phyloP scores from a whole-genome alignment of 2,113 vertebrate species.

The Hepsetus odoe region DNA sequence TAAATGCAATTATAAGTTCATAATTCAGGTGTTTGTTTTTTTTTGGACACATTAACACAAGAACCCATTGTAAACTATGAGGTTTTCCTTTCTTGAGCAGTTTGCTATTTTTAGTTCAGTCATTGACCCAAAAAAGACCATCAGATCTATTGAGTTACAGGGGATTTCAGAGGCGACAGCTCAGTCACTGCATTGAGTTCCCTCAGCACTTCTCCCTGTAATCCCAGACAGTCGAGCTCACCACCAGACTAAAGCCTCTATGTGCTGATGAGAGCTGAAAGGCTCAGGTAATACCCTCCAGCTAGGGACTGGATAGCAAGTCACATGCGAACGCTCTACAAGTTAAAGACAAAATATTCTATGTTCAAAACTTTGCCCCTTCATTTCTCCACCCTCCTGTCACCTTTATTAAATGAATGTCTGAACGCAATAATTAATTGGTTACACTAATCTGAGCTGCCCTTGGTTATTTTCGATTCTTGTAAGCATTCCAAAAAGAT shows the following conservation, averaged over 20 bases:
- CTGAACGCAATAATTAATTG: too few species aligned
- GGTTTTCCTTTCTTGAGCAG: background rate
- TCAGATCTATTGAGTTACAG: background rate
- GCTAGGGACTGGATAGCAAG: background rate
- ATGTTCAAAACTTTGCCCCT: background rate
- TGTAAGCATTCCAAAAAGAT: too few species aligned
- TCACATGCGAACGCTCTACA: background rate
- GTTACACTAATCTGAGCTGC: too few species aligned
- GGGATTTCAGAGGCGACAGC: conserved; percentile 7
- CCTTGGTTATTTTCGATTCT: too few species aligned
- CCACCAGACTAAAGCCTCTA: background rate
- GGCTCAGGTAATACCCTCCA: conserved; percentile 1
- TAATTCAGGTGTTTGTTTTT: background rate
- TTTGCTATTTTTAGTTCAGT: conserved; percentile 11
- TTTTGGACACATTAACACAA: too few species aligned
- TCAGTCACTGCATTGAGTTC: conserved; percentile 5
- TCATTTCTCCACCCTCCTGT: too few species aligned
- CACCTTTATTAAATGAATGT: too few species aligned
- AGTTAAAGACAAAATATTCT: background rate
- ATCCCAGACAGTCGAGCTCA: conserved; percentile 3
- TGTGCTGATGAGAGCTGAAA: conserved; percentile 24
- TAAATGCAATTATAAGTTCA: background rate
- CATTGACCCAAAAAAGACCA: conserved; percentile 14
- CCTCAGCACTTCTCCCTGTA: background rate
- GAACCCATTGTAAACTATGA: background rate